Base-by-base conservation (phyloP, 2,797 vertebrate genomes). In the Australoheros facetus region DNA sequence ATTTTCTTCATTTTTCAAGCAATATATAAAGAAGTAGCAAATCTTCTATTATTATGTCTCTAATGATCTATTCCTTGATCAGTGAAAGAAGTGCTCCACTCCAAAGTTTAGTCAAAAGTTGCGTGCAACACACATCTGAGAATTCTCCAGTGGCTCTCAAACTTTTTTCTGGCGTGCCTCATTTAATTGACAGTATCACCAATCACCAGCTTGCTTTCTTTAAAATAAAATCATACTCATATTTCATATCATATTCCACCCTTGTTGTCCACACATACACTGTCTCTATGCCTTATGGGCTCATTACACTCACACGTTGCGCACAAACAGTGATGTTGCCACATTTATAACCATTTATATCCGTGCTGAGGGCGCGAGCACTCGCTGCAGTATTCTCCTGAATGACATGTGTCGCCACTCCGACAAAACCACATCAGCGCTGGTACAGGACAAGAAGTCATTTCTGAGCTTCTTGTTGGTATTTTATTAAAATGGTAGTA, bases 1-100 rank as follows among this genome's bases (percentile, higher is more conserved):
- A 5, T 69, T 69, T n/a, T 30, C 0, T 26, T 30, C 28, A 51
- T 13, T 26, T 28, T 69, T 48, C 42, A 66, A 23, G 0, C 5
- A 66, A 12, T 30, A 48, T 26, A 48, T 11, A 2, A 4, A 60
- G 2, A 60, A 11, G 5, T n/a, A 60, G 0, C 26, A 13, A 26
- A 51, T 7, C 42, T 7, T 69, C 42, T 69, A 48, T 19, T 66
- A 48, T 16, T 45, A 45, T 30, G 19, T 69, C 16, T 48, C 42
- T 51, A 69, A 69, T 51, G 30, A 69, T n/a, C 62, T 69, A 30
- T 51, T 51, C 5, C 42, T 51, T 0, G 0, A 51, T 51, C 42
- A 48, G 26, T 48, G 0, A 30, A 30, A 48, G 23, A 48, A 48
- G 45, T 45, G 12, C 12, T 45, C 13, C 45, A 17, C 16, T 48